Base-by-base conservation (phyloP, 2,888 invertebrate genomes). In the Caenorhabditis sp. region DNA sequence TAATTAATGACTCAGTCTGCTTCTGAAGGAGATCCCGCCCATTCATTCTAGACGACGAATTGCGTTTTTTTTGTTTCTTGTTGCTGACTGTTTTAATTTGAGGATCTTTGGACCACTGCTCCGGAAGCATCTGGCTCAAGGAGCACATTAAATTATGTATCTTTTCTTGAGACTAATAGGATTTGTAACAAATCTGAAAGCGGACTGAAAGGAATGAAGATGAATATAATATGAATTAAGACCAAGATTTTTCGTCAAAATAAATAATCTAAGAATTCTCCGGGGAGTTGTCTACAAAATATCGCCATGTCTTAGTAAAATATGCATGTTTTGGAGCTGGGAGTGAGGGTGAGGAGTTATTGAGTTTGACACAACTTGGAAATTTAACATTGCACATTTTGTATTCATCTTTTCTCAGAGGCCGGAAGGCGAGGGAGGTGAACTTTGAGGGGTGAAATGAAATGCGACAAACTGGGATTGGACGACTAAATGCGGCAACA, bases 91-190 rank as follows among this genome's bases (percentile, higher is more conserved):
- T 27, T 70, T n/a, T 53, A 8, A 45, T 53, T 39, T 32, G 39
- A 53, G 35, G 70, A 59, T 59, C 45, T 59, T 20, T 59, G 68
- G 43, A 22, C 50, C 43, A 15, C 50, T 22, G 3, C 13, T 20
- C 11, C 50, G 41, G 59, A 24, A 52, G 50, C 70, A 70, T 70
- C 70, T 70, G 70, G 70, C 27, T 24, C 58, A 30, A 30, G 32
- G 24, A 45, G 43, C 53, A 58, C 50, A 70, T 59, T 53, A 27
- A 59, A 70, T 70, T 70, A 70, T 70, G 59, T 53, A 45, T 59
- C 52, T 41, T 66, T 59, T 48, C 52, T 39, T 20, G 15, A n/a
- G 45, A 37, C 30, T 70, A 70, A 70, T 48, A 27, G 15, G 8
- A 27, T 48, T 48, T 48, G 27, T 27, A 30, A 26, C 27, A 27